Base-by-base conservation (phyloP, 2,113 vertebrate species). In the Raja brachyura region DNA sequence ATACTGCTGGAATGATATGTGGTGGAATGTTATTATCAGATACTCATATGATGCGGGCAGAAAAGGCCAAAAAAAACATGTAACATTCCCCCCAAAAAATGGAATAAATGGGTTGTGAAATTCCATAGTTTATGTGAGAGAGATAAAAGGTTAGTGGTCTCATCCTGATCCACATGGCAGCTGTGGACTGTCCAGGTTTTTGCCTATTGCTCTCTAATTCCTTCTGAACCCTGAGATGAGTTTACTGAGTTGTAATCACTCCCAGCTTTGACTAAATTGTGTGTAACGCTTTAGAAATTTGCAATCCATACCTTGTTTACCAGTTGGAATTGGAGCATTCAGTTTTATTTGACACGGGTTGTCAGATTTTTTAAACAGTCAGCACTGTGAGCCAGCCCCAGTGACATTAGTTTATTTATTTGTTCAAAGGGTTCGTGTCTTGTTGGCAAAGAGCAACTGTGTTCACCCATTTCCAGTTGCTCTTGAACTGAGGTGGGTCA, bases 181-280 rank as follows among this genome's bases (percentile, higher is more conserved):
- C 48, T 83, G 22, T 16, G n/a, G 31, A 18, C 6, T 63, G 31
- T 66, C 59, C 59, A 88, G n/a, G 59, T 31, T 88, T 66, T 63
- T 66, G 59, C 39, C 83, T 18, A 0, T 18, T 31, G 59, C 11
- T 63, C 31, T 88, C 28, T 61, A 14, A 88, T 63, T 63, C 3
- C 59, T n/a, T 63, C 28, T 88, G 83, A 88, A 88, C n/a, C 13
- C 28, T 86, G 83, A 63, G 56, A 63, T 88, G 28, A 66, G 59
- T 63, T 88, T 88, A 88, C 59, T 63, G 61, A 63, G 5, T 31
- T 88, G n/a, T 88, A 88, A 63, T 88, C 59, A 18, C n/a, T 88
- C 59, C 83, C 59, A 88, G 59, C n/a, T 88, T 88, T 31, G 2
- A 7, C 28, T 16, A 14, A 86, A 56, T 13, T 14, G 16, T 31